phyloP scores from a whole-genome alignment of 2,113 vertebrate genomes.

The Apus apus region DNA sequence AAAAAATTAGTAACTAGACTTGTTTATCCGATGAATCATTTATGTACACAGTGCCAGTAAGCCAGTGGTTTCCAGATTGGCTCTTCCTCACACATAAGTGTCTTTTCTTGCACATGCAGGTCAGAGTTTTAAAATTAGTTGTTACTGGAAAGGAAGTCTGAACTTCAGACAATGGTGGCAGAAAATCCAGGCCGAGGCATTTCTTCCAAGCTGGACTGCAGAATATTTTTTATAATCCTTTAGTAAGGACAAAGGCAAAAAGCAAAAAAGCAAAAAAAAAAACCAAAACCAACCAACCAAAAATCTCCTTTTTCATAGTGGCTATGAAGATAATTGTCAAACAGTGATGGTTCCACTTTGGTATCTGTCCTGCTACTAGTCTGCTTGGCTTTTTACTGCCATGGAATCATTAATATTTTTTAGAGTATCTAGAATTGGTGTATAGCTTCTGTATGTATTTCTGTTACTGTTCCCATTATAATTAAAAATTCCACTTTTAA shows the following conservation, averaged over 20 bases:
- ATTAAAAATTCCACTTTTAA: not conserved
- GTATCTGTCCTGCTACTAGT: not conserved
- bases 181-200: not conserved
- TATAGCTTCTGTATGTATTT: not conserved
- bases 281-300: too few relatives aligned
- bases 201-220: not conserved
- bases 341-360: not conserved
- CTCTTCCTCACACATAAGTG: not conserved
- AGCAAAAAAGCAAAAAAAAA: too few relatives aligned
- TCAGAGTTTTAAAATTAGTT: conserved; percentile 38
- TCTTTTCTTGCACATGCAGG: not conserved
- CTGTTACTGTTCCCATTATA: not conserved
- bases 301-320: not conserved
- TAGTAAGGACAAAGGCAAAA: not conserved
- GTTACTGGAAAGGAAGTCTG: conserved; percentile 33
- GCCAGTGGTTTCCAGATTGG: not conserved
- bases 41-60: not conserved
- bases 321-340: not conserved
- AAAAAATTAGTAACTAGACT: not conserved
- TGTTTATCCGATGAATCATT: conserved; percentile 20
- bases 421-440: not conserved
- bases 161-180: conserved; percentile 34
- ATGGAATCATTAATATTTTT: not conserved
- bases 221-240: not conserved
- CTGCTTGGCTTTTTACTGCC: not conserved